phyloP scores from a whole-genome alignment of 2,113 vertebrate species.

The Phylloscopus trochilus region DNA sequence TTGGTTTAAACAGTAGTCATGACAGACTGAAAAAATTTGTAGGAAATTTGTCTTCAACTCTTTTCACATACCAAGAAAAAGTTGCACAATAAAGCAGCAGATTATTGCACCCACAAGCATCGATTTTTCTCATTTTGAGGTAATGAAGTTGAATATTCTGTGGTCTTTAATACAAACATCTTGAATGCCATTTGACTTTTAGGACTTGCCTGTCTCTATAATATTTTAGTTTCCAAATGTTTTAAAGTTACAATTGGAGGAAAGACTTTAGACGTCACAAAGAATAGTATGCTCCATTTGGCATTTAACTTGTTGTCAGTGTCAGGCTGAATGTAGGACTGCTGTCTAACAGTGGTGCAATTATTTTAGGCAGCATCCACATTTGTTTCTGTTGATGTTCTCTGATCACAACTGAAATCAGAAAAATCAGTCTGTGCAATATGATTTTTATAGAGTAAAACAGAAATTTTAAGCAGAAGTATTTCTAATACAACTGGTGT shows the following conservation, averaged over 20 bases:
- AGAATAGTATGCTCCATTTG: not conserved
- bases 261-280: not conserved
- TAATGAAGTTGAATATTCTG: not conserved
- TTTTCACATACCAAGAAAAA: not conserved
- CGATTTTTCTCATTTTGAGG: not conserved
- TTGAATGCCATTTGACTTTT: not conserved
- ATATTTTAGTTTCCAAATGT: not conserved
- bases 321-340: not conserved
- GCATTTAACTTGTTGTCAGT: not conserved
- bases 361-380: not conserved
- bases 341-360: not conserved
- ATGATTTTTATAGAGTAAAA: not conserved
- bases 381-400: not conserved
- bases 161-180: not conserved
- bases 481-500: not conserved
- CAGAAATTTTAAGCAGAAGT: not conserved
- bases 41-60: not conserved
- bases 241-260: not conserved
- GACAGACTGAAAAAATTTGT: not conserved
- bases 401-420: not conserved
- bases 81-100: not conserved
- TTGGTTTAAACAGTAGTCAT: not conserved
- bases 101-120: not conserved
- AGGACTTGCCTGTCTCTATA: not conserved
- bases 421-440: not conserved